These are phyloP conservation scores for Falcunculus frontatus DNA, from an alignment of 2,113 vertebrate genomes.

Conservation along the genomic window DNA sequence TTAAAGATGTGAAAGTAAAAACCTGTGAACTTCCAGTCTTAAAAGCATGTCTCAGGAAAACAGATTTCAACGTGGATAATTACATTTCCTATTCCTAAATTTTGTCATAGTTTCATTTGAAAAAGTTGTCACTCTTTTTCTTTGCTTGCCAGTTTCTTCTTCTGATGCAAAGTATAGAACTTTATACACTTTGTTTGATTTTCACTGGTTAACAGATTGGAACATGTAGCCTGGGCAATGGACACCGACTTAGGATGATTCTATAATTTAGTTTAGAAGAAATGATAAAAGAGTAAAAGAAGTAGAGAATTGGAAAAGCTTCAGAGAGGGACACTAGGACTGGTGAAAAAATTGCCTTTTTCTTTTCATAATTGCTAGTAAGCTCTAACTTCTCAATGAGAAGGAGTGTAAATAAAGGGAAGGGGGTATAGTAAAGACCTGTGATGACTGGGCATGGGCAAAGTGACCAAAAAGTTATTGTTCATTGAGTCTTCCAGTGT, in stretches of 20 bases:
- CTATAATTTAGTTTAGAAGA: not conserved
- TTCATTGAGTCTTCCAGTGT: not conserved
- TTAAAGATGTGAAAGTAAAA: not conserved
- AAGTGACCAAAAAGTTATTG: not conserved
- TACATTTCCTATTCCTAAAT: not conserved
- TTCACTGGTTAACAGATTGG: not conserved
- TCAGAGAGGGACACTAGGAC: not conserved
- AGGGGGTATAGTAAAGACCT: not conserved
- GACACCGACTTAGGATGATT: not conserved
- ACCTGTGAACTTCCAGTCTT: not conserved
- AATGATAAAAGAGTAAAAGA: not conserved
- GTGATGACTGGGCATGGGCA: not conserved
- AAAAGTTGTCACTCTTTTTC: not conserved
- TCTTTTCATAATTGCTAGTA: not conserved
- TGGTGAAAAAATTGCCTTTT: not conserved
- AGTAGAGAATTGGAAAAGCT: not conserved
- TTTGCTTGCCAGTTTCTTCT: not conserved
- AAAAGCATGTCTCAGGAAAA: not conserved
- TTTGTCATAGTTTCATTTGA: not conserved
- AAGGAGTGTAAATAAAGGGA: not conserved
- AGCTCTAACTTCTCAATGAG: not conserved
- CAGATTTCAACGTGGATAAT: not conserved
- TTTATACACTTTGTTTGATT: not conserved
- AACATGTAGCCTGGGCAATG: not conserved
- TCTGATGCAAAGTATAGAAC: not conserved